Evolutionary conservation across 2,113 vertebrate species (phyloP), one percentile per base, ranked within the genome.

Genomic region (Elgaria multicarinata): DNA sequence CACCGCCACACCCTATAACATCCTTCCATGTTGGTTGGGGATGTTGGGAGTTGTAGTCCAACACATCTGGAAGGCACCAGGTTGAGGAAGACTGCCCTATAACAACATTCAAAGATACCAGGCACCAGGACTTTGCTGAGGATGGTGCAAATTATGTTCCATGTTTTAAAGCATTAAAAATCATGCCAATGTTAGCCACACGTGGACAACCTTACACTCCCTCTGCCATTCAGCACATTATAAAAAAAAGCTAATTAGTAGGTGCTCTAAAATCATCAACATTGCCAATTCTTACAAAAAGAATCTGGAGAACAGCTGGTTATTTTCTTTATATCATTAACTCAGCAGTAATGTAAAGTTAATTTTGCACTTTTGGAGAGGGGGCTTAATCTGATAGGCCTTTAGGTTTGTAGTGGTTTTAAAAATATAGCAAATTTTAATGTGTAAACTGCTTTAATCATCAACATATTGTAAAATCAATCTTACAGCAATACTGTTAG

Each of bases 181-280:
- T 18, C 78, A 87, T 90, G 85, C 72, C 74, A 69, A 55, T 69
- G 64, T 87, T 87, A 87, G 72, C 67, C 78, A 78, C 87, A 55
- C 53, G 36, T 74, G 80, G 87, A 90, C 53, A 81, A 7, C 28
- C 44, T 67, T 31, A 93, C 91, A 94, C 91, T 74, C 62, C 66
- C 50, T 91, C 91, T 85, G 89, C 79, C 84, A 80, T 90, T 90
- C 83, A 89, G 83, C 93, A 87, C 6, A 86, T n/a, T 50, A 90
- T 91, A 87, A 88, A 77, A 88, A 77, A 50, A 83, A 44, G 86
- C 86, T 90, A 82, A 90, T 26, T 89, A 86, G 89, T 0, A 2
- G 36, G 90, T 7, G 1, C n/a, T 90, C 86, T 33, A 87, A 92
- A 91, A 42, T 0, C 1, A 24, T 0, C 91, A 93, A 85, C 76